These are phyloP conservation scores for Misgurnus mizolepis DNA, from an alignment of 2,113 vertebrate species.

Conservation along the genomic window DNA sequence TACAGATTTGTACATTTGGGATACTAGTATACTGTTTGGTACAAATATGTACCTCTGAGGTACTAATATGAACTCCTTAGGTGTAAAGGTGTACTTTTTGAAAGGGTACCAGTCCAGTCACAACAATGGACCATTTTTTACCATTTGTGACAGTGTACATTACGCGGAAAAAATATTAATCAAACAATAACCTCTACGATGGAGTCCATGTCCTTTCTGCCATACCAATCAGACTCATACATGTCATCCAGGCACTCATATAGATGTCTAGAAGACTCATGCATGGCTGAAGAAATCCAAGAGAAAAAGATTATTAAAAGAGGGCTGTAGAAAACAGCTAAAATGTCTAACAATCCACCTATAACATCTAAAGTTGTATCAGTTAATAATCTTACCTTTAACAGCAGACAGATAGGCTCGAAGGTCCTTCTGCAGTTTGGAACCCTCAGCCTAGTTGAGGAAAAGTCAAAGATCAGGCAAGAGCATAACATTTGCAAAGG, in stretches of 20 bases:
- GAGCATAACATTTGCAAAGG: too few species aligned
- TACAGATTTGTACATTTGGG: too few species aligned
- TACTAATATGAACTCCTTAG: too few species aligned
- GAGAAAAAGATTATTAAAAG: neutral
- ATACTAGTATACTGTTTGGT: too few species aligned
- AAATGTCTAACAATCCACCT: neutral
- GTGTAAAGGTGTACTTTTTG: too few species aligned
- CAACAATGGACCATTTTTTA: too few species aligned
- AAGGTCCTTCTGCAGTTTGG: conserved; percentile 92
- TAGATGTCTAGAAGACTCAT: conserved; percentile 92
- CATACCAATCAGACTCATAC: conserved; percentile 93
- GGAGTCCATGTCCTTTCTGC: conserved; percentile 90
- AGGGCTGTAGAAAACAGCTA: neutral
- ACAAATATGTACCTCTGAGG: too few species aligned
- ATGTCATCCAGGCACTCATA: conserved; percentile 92
- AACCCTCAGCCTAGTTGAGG: conserved; percentile 82
- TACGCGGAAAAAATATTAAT: neutral
- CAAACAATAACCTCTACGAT: conserved; percentile 84
- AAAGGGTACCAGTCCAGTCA: too few species aligned
- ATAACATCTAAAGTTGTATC: neutral
- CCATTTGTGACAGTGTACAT: neutral
- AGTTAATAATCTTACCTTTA: conserved; percentile 78
- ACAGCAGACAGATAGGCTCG: conserved; percentile 90
- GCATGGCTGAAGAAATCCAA: conserved; percentile 84
- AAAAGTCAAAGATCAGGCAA: neutral